Percentiles rank a stretch among this genome's conserved stretches.
Conservation (phyloP, 2,113 vertebrate genomes). For the Pterocles burchelli region DNA sequence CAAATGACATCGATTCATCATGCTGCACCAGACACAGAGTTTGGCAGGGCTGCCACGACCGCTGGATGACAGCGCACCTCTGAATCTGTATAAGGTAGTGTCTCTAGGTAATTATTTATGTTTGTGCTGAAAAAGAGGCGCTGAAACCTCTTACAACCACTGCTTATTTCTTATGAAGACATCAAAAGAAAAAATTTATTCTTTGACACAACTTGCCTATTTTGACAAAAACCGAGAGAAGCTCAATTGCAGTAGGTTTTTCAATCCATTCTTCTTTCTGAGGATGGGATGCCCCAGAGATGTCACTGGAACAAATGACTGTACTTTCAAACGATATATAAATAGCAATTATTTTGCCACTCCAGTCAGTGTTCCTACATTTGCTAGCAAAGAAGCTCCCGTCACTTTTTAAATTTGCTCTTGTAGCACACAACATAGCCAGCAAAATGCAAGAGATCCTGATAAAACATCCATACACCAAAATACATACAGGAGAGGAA, state of each 20-base stretch:
- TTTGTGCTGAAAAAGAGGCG: constrained; percentile 12
- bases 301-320: rapidly evolving
- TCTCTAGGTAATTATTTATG: constrained; percentile 45
- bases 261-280: not conserved
- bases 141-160: not conserved
- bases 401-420: too few relatives aligned
- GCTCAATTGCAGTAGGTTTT: not conserved
- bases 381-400: not conserved
- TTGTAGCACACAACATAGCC: rapidly evolving
- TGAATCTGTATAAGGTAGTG: not conserved
- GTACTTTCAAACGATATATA: not conserved
- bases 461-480: not conserved
- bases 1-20: constrained; percentile 68
- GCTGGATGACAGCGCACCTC: constrained; percentile 15
- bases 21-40: not conserved
- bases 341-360: not conserved
- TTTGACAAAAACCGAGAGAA: not conserved
- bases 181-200: not conserved
- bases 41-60: not conserved
- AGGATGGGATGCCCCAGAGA: not conserved
- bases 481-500: not conserved
- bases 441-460: not conserved
- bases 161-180: not conserved
- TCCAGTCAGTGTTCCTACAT: not conserved
- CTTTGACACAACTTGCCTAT: not conserved